Evolutionary conservation across 2,888 invertebrate species (phyloP), one percentile per base, ranked within the genome.

Genomic region (Eilema caniola): DNA sequence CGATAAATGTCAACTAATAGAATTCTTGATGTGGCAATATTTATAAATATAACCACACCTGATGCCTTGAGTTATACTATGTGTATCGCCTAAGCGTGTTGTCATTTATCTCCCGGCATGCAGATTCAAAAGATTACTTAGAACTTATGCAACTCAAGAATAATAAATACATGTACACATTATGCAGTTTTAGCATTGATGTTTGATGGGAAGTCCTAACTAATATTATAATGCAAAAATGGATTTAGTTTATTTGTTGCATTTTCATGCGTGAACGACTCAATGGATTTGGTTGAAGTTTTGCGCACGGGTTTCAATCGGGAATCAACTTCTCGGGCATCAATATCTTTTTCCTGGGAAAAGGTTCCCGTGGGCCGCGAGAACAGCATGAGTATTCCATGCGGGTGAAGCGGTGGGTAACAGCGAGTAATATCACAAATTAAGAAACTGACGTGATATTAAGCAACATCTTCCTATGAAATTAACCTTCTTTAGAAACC

Each of bases 61-160:
- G 4, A 25, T 25, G 12, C 0, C 41, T 20, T 47, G 47, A 63
- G 14, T 63, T 53, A 64, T 28, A 64, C n/a, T 12, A 24, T 47
- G 41, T 63, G 25, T 20, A 47, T 20, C 47, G 25, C 10, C 12
- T 25, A 47, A 25, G 25, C 4, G 20, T 25, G 25, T 24, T 25
- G 25, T 11, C 47, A 63, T 41, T 62, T 62, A 41, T 37, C n/a
- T n/a, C 20, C 16, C 25, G 10, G 10, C 1, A 62, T 37, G 20
- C 11, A 63, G n/a, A 28, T 64, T 64, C 11, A 28, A 28, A n/a
- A 53, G 5, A 53, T 64, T 64, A 5, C n/a, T 53, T 47, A n/a
- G 16, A 64, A 28, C 47, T 64, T 20, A 28, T 47, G 28, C 28
- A 64, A 53, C 12, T 25, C 5, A 31, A 53, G 20, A 53, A n/a